Evolutionary conservation across 1,140 invertebrate species (phyloP).

Genomic region (Euborellia annulipes): DNA sequence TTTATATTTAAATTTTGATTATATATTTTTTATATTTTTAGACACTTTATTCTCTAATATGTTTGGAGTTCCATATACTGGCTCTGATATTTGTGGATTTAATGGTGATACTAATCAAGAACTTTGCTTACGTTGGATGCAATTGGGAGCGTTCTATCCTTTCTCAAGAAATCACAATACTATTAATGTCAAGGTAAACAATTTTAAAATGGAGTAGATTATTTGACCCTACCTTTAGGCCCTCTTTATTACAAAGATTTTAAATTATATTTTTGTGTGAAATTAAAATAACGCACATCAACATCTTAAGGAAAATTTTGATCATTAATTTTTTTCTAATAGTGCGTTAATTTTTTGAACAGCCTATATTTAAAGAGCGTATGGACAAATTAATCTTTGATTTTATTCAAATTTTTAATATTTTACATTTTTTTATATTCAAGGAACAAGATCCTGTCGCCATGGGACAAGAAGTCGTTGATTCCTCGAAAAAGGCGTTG

Average conservation of each 20-base stretch:
- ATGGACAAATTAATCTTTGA: too few species aligned
- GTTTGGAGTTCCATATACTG: slow-evolving; percentile 73
- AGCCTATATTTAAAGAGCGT: neutral
- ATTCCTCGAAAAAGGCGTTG: slow-evolving; percentile 44
- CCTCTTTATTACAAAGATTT: slow-evolving; percentile 1
- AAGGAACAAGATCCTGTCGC: slow-evolving; percentile 68
- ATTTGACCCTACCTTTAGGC: too few species aligned
- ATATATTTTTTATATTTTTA: slow-evolving; percentile 19
- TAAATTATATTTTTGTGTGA: neutral
- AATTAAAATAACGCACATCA: too few species aligned
- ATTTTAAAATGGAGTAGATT: too few species aligned
- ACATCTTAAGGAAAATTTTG: too few species aligned
- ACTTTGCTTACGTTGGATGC: slow-evolving; percentile 64
- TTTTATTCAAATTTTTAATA: slow-evolving; percentile 8
- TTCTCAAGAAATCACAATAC: slow-evolving; percentile 78
- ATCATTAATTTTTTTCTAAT: slow-evolving; percentile 7
- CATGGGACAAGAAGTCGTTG: slow-evolving; percentile 45
- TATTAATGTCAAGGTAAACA: slow-evolving; percentile 45
- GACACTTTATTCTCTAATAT: slow-evolving; percentile 63
- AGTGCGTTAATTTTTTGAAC: slow-evolving; percentile 6
- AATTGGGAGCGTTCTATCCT: slow-evolving; percentile 74
- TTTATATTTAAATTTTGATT: slow-evolving; percentile 4
- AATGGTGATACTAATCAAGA: slow-evolving; percentile 52
- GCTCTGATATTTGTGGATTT: slow-evolving; percentile 85
- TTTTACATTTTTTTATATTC: too few species aligned